These are phyloP conservation scores for Octodon degus DNA, from an alignment of 2,113 vertebrate species.

Conservation along the genomic window DNA sequence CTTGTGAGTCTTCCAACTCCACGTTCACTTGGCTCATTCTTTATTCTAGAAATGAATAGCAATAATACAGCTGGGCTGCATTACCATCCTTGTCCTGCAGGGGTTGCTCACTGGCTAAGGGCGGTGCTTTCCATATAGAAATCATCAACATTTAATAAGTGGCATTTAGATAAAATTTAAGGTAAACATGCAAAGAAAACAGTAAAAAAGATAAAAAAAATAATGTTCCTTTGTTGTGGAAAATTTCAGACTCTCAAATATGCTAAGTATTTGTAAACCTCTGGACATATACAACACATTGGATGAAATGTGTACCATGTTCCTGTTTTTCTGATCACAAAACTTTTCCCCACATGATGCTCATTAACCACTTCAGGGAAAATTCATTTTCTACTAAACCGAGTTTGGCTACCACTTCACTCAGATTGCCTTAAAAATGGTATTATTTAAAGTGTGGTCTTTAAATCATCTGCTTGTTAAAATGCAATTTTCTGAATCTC, in stretches of 20 bases:
- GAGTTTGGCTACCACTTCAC: neutral
- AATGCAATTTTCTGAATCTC: slow-evolving; percentile 64
- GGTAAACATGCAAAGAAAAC: neutral
- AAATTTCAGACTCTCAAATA: neutral
- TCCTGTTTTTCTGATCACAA: neutral
- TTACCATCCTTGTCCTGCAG: neutral
- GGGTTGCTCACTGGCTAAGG: neutral
- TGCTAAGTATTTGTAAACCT: neutral
- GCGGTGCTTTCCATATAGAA: neutral
- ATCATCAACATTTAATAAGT: neutral
- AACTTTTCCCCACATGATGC: neutral
- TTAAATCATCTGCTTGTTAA: slow-evolving; percentile 26
- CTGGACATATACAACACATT: neutral
- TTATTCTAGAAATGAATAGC: neutral
- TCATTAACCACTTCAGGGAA: neutral
- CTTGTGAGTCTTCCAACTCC: neutral
- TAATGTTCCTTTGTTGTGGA: neutral
- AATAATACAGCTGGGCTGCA: neutral
- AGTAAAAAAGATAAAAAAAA: slow-evolving; percentile 10
- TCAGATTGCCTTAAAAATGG: slow-evolving; percentile 29
- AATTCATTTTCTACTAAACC: neutral
- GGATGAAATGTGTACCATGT: neutral
- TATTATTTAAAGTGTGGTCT: slow-evolving; percentile 44
- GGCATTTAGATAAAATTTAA: neutral
- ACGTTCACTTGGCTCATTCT: neutral